Conservation (phyloP, 2,888 invertebrate genomes). For the Orthonevra nobilis region DNA sequence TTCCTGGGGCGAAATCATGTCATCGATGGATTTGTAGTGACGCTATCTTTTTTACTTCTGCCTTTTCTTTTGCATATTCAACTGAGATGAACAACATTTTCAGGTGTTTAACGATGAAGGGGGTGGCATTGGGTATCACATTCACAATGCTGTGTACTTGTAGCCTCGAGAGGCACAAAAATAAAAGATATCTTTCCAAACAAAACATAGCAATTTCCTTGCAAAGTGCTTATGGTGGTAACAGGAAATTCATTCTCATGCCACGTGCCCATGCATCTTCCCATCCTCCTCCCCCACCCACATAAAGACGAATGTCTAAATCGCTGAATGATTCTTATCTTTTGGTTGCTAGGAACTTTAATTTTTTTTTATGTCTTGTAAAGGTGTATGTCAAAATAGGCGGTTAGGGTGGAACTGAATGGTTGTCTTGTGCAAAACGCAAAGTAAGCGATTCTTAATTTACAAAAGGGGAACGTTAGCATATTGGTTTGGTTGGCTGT, state of each 20-base stretch:
- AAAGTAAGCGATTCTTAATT: conserved; percentile 25
- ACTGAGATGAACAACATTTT: conserved; percentile 9
- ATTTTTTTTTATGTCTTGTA: conserved; percentile 32
- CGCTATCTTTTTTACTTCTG: conserved; percentile 29
- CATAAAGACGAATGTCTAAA: conserved; percentile 52
- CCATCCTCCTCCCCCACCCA: not conserved
- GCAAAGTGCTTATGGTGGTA: conserved; percentile 68
- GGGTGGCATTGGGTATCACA: conserved; percentile 35
- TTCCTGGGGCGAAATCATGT: conserved; percentile 46
- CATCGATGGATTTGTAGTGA: conserved; percentile 60
- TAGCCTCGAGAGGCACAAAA: conserved; percentile 30
- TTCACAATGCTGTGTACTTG: conserved; percentile 49
- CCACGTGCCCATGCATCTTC: conserved; percentile 52
- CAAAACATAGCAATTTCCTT: conserved; percentile 65
- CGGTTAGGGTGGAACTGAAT: not conserved
- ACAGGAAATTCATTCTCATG: conserved; percentile 64
- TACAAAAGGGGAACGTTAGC: no score
- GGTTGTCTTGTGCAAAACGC: conserved; percentile 25
- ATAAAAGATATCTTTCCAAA: conserved; percentile 34
- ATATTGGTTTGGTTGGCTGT: no score
- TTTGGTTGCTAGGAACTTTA: conserved; percentile 19
- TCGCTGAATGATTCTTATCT: conserved; percentile 58
- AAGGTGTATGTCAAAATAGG: conserved; percentile 6
- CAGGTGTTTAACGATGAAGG: conserved; percentile 41
- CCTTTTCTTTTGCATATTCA: conserved; percentile 29